Percentiles rank a stretch among this genome's conserved stretches.
These are phyloP conservation scores for Margarornis squamiger DNA, from an alignment of 2,797 vertebrate genomes.

Conservation along the genomic window DNA sequence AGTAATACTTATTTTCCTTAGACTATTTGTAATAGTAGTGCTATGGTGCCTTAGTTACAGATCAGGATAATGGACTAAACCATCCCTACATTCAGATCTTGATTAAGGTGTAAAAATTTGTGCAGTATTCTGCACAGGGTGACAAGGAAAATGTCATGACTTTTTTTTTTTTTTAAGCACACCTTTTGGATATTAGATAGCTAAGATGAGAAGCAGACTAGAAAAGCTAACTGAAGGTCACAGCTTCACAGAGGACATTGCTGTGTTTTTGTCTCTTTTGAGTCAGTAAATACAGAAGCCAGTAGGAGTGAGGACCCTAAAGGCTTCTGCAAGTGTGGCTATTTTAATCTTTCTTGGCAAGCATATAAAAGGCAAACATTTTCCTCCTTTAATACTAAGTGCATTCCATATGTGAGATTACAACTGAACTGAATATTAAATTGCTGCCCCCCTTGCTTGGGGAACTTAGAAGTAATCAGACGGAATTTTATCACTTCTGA, in stretches of 20 bases:
- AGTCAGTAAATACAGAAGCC: background rate
- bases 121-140: background rate
- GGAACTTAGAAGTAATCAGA: background rate
- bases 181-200: background rate
- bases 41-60: background rate
- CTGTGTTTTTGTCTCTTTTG: background rate
- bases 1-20: conserved; percentile 5
- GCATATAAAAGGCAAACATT: background rate
- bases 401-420: conserved; percentile 25
- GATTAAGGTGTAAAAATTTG: background rate
- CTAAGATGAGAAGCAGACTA: background rate
- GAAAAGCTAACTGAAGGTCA: background rate
- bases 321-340: background rate
- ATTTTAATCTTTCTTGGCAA: background rate
- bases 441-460: background rate
- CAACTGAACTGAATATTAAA: background rate
- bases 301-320: background rate
- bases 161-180: background rate
- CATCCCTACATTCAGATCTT: background rate
- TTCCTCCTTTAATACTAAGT: background rate
- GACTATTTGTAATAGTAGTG: background rate
- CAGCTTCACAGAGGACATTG: background rate
- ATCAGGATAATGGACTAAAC: background rate
- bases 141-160: background rate
- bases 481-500: conserved; percentile 27